These are phyloP conservation scores for Nycticebus coucang DNA, from an alignment of 2,113 vertebrate genomes.

Conservation along the genomic window DNA sequence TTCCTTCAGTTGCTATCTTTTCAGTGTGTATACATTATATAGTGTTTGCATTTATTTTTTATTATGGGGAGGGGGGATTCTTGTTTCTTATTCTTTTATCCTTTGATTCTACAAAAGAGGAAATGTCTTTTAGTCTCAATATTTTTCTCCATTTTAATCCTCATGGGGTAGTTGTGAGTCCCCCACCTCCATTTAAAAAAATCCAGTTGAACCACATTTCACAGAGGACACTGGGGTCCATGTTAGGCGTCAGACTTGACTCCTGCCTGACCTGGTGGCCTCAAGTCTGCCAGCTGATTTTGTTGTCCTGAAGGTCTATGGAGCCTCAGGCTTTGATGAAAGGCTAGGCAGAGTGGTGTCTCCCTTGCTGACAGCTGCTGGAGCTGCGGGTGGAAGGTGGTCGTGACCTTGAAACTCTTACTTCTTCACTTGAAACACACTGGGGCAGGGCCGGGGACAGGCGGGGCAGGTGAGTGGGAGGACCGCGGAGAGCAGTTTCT, in stretches of 20 bases:
- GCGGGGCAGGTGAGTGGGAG: neutral
- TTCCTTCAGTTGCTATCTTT: neutral
- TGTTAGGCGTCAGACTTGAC: neutral
- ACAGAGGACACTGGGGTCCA: neutral
- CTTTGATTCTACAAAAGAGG: conserved; percentile 31
- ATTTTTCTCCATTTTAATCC: neutral
- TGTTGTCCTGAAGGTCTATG: neutral
- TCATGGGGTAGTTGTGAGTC: neutral
- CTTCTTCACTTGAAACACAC: conserved; percentile 1
- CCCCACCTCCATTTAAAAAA: neutral
- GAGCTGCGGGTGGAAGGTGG: too few relatives aligned
- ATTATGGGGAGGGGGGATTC: neutral
- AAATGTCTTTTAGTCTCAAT: neutral
- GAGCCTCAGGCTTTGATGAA: neutral
- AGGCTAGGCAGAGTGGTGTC: neutral
- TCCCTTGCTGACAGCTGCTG: too few relatives aligned
- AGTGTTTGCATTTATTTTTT: neutral
- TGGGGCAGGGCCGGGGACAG: neutral
- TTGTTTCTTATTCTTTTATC: neutral
- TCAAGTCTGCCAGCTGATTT: neutral
- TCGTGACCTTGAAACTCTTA: neutral
- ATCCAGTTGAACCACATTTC: neutral
- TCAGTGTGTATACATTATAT: neutral
- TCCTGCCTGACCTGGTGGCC: neutral
- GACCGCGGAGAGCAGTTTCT: neutral